A percentile compares a stretch with the other conserved stretches of the same genome.
phyloP scores from a whole-genome alignment of 2,113 vertebrate genomes.

The Corapipo altera region DNA sequence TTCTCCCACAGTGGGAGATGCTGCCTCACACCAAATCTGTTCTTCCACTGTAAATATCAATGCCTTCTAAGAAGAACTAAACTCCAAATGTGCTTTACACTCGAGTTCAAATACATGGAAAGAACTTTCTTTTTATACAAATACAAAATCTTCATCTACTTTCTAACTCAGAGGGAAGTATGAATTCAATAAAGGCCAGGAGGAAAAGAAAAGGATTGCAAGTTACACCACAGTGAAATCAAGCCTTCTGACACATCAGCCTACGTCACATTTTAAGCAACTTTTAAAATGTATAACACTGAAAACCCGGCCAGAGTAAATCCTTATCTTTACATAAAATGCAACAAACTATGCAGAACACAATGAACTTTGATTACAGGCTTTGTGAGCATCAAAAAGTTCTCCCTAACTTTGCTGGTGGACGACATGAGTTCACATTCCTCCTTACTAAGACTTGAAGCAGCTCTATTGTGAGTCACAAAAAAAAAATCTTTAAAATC shows the following conservation, averaged over 20 bases:
- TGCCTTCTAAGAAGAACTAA: neutral
- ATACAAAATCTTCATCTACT: neutral
- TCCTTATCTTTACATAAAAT: neutral
- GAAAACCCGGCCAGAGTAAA: neutral
- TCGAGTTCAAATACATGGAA: neutral
- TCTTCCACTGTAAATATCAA: neutral
- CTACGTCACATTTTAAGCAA: neutral
- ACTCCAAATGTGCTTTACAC: neutral
- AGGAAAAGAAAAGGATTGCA: fast-evolving
- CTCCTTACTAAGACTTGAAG: neutral
- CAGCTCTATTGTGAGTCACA: neutral
- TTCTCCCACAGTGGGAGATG: neutral
- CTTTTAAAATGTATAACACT: neutral
- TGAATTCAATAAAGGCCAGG: neutral
- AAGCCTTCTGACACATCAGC: neutral
- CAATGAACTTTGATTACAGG: neutral
- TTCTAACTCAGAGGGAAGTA: neutral
- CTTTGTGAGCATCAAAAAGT: neutral
- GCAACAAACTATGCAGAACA: neutral
- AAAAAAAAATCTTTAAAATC: neutral
- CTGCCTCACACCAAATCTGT: neutral
- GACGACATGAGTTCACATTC: neutral
- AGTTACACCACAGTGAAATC: neutral
- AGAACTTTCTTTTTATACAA: neutral
- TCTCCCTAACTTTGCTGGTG: neutral